phyloP scores from a whole-genome alignment of 2,113 vertebrate genomes.

The Motacilla tschutschensis region DNA sequence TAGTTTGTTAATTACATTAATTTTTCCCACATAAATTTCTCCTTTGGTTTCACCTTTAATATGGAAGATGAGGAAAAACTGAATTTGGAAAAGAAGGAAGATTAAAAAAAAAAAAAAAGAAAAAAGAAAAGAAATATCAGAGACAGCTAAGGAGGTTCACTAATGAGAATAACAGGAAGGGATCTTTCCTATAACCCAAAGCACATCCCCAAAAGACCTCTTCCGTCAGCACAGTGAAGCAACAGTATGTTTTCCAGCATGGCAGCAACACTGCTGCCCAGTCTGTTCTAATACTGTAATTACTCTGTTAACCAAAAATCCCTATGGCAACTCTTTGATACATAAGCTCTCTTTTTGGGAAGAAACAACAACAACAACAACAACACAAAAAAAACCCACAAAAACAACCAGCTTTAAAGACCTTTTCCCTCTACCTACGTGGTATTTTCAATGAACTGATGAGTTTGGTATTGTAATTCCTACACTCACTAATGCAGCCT shows the following conservation, averaged over 20 bases:
- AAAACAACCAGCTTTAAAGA: not conserved
- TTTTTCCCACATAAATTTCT: not conserved
- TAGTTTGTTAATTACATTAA: not conserved
- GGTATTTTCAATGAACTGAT: not conserved
- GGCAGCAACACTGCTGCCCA: not conserved
- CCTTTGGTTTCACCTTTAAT: not conserved
- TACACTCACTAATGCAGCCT: not conserved
- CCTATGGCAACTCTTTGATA: not conserved
- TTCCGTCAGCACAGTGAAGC: not conserved
- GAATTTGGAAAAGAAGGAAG: not conserved
- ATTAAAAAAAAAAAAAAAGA: not conserved
- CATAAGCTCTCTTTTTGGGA: not conserved
- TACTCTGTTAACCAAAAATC: not conserved
- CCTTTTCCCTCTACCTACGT: not conserved
- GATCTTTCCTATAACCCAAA: not conserved
- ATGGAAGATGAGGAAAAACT: not conserved
- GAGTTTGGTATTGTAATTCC: not conserved
- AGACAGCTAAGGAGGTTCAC: not conserved
- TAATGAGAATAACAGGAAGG: not conserved
- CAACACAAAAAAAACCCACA: too few species aligned
- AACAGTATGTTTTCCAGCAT: not conserved
- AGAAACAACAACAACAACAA: too few species aligned
- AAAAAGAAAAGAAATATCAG: not conserved
- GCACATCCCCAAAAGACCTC: not conserved
- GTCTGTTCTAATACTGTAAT: not conserved